Conservation (phyloP, 1,140 invertebrate species). For the Hypsibius dujardini region DNA sequence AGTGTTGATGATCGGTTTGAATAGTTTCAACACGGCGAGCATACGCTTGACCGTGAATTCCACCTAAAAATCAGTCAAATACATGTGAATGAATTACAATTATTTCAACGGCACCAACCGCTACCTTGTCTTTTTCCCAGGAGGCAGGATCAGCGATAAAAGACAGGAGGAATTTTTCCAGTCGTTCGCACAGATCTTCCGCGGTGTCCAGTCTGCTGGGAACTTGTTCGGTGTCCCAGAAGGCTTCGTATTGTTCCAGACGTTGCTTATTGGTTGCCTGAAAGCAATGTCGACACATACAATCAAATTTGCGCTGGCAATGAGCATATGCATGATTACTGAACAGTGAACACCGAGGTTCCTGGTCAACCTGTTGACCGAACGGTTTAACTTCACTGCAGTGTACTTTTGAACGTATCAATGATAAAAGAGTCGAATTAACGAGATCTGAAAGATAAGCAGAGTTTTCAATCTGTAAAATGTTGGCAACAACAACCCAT, state of each 20-base stretch:
- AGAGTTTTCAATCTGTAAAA: too few species aligned
- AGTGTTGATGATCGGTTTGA: not conserved
- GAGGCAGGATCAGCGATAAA: not conserved
- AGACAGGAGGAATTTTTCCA: not conserved
- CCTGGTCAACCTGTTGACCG: too few species aligned
- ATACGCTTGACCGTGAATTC: not conserved
- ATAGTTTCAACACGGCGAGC: not conserved
- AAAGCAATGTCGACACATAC: too few species aligned
- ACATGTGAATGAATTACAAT: not conserved
- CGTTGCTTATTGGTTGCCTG: not conserved
- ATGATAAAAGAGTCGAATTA: too few species aligned
- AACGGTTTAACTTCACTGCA: too few species aligned
- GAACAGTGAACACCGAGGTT: too few species aligned
- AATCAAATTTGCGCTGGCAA: too few species aligned
- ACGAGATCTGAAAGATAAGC: too few species aligned
- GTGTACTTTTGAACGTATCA: too few species aligned
- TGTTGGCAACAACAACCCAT: too few species aligned
- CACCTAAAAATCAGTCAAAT: not conserved
- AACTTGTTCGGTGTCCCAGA: not conserved
- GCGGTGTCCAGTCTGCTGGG: not conserved
- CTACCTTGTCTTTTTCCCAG: not conserved
- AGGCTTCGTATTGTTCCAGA: constrained; percentile 10
- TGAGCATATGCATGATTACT: too few species aligned
- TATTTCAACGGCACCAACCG: not conserved
- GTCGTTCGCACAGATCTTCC: not conserved